Evolutionary conservation across 2,797 vertebrate genomes (phyloP), one percentile per base, ranked within the genome.

Genomic region (Epinephelus coioides): DNA sequence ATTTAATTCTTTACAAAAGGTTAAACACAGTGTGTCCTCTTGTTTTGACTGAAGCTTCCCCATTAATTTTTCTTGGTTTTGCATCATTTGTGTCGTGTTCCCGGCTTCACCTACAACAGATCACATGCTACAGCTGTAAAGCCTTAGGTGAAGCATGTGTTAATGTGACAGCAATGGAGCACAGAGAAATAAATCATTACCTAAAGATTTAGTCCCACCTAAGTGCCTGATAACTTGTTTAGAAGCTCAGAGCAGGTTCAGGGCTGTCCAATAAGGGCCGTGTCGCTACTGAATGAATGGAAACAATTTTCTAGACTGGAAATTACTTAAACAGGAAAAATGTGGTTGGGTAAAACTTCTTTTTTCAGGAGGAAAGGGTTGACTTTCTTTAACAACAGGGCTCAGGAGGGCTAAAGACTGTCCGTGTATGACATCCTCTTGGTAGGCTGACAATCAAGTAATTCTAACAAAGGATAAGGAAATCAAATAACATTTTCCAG

Each of bases 211-310:
- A 19, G 21, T 43, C 27, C 10, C 46, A 53, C 23, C 54, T 76
- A 76, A 76, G 18, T 46, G 25, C 56, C 18, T 51, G 18, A 44
- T 67, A 76, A 84, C 40, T 27, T 63, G 63, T 82, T 88, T 79
- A 82, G 51, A 4, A 40, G 55, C 62, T 68, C 21, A 1, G 65
- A 66, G 50, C 23, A 23, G 25, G 21, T 50, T 65, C 17, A 56
- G 6, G 27, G 68, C 7, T 27, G 59, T 27, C 60, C 15, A 59
- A 55, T 46, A 77, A 30, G 15, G 4, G 6, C 17, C 13, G 23
- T 3, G 12, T 71, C 25, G 18, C 49, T n/a, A 17, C 72, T 44
- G 23, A 44, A 72, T 60, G 1, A 65, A 61, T 60, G 0, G 27
- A 53, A 56, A 49, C 21, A 54, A 27, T 34, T 34, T 17, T 30